A percentile compares a stretch with the other conserved stretches of the same genome.
Conservation (phyloP, 2,888 invertebrate species). For the Chouioia cunea region DNA sequence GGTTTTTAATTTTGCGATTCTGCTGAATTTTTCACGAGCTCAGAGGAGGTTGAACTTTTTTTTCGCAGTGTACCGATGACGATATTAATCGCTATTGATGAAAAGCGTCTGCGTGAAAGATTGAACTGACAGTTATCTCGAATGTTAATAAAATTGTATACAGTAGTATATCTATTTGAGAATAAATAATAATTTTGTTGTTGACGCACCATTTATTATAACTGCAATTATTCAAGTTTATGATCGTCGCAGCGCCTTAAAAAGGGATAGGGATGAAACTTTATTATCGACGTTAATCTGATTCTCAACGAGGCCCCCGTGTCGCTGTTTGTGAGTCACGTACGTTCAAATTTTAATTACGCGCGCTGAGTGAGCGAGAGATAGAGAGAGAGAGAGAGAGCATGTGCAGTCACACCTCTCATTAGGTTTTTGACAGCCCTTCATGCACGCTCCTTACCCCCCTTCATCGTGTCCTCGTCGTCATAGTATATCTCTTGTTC, state of each 20-base stretch:
- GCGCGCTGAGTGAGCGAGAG: constrained; percentile 29
- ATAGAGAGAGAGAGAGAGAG: constrained; percentile 56
- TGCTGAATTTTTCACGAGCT: constrained; percentile 30
- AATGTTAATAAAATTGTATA: too few relatives aligned
- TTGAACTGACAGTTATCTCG: neutral
- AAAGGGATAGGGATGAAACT: constrained; percentile 14
- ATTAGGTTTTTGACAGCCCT: constrained; percentile 69
- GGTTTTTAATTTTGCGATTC: constrained; percentile 36
- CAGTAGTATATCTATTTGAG: too few relatives aligned
- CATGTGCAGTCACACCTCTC: constrained; percentile 69
- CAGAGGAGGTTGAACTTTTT: neutral
- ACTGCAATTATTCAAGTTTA: too few relatives aligned
- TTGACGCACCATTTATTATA: too few relatives aligned
- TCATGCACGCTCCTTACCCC: constrained; percentile 60
- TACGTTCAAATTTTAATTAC: constrained; percentile 59
- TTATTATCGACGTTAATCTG: constrained; percentile 46
- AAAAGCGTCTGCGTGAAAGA: neutral
- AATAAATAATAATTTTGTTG: too few relatives aligned
- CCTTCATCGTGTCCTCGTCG: constrained; percentile 20
- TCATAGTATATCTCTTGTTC: constrained; percentile 46
- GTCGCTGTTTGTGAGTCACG: constrained; percentile 54
- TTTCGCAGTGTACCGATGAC: constrained; percentile 1
- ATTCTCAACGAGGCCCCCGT: constrained; percentile 22
- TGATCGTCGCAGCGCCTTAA: neutral
- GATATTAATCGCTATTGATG: constrained; percentile 10